Percentiles rank a stretch among this genome's conserved stretches.
phyloP scores from a whole-genome alignment of 2,113 vertebrate species.

The Diadophis punctatus region DNA sequence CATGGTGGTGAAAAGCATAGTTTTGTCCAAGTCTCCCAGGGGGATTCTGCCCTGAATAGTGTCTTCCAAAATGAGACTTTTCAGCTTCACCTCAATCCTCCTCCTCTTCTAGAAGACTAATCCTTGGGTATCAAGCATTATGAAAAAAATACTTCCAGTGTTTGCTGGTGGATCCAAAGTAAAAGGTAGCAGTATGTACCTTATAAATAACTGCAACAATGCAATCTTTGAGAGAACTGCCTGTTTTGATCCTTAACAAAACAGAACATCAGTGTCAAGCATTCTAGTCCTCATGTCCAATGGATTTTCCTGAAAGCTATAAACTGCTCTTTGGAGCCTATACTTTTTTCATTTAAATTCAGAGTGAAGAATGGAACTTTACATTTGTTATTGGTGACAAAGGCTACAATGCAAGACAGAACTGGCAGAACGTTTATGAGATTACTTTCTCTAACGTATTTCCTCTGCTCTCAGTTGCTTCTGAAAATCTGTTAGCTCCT shows the following conservation, averaged over 20 bases:
- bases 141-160: neutral
- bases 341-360: neutral
- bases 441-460: neutral
- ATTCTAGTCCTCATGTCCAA: neutral
- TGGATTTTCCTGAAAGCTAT: slow-evolving; percentile 9
- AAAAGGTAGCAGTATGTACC: accelerated
- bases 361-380: neutral
- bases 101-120: slow-evolving; percentile 82
- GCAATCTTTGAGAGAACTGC: neutral
- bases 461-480: neutral
- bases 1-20: slow-evolving; percentile 72
- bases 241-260: slow-evolving; percentile 1
- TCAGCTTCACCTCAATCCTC: slow-evolving; percentile 84
- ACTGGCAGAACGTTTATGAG: neutral
- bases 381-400: neutral
- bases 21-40: slow-evolving; percentile 67
- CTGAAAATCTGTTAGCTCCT: neutral
- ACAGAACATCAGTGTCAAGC: neutral
- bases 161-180: neutral
- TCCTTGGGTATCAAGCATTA: neutral
- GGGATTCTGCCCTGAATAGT: slow-evolving; percentile 67
- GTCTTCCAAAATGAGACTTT: slow-evolving; percentile 86
- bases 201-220: accelerated
- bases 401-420: neutral
- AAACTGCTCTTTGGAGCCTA: neutral